A percentile compares a stretch with the other conserved stretches of the same genome.
Conservation (phyloP, 2,797 vertebrate species). For the Peromyscus nudipes region DNA sequence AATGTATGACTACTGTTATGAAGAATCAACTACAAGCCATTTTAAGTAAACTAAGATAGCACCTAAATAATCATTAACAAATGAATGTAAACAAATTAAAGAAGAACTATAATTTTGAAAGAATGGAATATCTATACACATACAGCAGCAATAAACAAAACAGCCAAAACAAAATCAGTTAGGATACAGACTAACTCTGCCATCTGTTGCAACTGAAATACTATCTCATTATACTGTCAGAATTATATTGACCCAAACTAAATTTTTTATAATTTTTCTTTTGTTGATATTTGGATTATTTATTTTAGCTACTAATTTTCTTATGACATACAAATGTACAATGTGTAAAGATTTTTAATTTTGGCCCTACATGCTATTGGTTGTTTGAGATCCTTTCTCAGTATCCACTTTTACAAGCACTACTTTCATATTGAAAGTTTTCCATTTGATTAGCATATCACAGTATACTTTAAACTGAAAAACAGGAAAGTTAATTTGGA, state of each 20-base stretch:
- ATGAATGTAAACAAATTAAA: neutral
- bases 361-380: neutral
- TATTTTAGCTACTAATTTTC: neutral
- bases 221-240: neutral
- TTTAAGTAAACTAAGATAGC: constrained; percentile 14
- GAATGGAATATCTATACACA: neutral
- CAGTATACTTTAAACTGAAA: constrained; percentile 37
- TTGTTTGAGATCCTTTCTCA: constrained; percentile 27
- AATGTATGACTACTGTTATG: neutral
- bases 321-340: neutral
- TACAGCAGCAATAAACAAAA: constrained; percentile 29
- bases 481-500: neutral
- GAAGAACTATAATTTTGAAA: constrained; percentile 20
- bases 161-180: constrained; percentile 13
- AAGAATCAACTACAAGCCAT: constrained; percentile 33
- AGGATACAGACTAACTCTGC: neutral
- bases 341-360: neutral
- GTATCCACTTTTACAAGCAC: constrained; percentile 9
- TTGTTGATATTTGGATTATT: neutral
- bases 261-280: neutral
- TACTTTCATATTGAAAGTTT: constrained; percentile 30
- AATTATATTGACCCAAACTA: constrained; percentile 35
- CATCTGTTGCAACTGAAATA: constrained; percentile 48
- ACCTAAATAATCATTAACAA: constrained; percentile 36
- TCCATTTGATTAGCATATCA: constrained; percentile 7